Evolutionary conservation across 2,888 invertebrate genomes (phyloP), one percentile per base, ranked within the genome.

Genomic region (Lepidocyrtoides sp.): DNA sequence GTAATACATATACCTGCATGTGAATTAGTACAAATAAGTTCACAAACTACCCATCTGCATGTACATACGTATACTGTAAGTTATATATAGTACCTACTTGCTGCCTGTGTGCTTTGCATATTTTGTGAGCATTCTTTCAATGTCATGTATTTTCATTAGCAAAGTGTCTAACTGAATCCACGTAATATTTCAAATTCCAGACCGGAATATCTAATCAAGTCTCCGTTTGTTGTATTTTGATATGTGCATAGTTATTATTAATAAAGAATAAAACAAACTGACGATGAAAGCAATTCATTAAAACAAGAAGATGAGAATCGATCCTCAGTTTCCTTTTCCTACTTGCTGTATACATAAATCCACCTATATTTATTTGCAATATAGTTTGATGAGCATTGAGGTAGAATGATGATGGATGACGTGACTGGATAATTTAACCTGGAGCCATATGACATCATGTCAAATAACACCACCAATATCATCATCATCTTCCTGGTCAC

Each of bases 361-460:
- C 48, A 14, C 48, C 48, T 41, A 14, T 12, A 10, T 48, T 36
- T 12, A 10, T 36, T 36, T 36, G 36, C 7, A 36, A 36, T 36
- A 36, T 36, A 36, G 2, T 36, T 12, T 36, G 29, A 48, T 44
- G 44, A 48, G 20, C 36, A 75, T 48, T 75, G 44, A 75, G 23
- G 75, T 10, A 10, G 51, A 69, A 77, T 77, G 48, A 51, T 79
- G 54, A 51, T 54, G 54, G 29, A 79, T 79, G 77, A 79, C 29
- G 36, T 79, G 54, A 54, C 17, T 17, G 29, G 51, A 54, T 32
- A 26, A 44, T 82, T 82, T 36, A 63, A 44, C 83, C 83, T n/a
- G 29, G 12, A 41, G 83, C 83, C 66, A 83, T 48, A 20, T 83
- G 83, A 83, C 83, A 83, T 48, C 48, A 26, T 63, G n/a, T 51